A percentile compares a stretch with the other conserved stretches of the same genome.
Evolutionary conservation across 2,797 vertebrate genomes (phyloP).

Genomic region (Danio choprae): DNA sequence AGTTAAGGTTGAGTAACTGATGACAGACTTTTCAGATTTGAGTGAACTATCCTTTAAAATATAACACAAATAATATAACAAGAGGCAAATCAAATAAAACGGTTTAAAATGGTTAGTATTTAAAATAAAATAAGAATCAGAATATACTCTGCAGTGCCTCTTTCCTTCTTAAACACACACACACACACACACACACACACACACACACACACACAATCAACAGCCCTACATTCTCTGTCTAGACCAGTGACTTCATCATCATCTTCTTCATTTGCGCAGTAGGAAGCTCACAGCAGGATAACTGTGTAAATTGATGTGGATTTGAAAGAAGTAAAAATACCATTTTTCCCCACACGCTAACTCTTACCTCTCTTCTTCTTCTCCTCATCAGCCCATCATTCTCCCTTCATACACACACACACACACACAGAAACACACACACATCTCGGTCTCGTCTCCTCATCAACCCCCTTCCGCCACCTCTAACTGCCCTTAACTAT

Average conservation of each 20-base stretch:
- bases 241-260: conserved; percentile 38
- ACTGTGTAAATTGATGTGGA: conserved; percentile 45
- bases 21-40: no score
- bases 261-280: conserved; percentile 25
- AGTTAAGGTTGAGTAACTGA: no score
- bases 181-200: not conserved
- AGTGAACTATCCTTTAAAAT: no score
- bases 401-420: not conserved
- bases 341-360: not conserved
- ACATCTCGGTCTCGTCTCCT: not conserved
- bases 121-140: not conserved
- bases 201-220: not conserved
- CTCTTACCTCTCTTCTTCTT: not conserved
- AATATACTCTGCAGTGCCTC: not conserved
- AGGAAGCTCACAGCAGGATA: conserved; percentile 54
- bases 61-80: not conserved
- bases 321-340: conserved; percentile 27
- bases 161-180: not conserved
- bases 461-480: conserved; percentile 28
- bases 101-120: not conserved
- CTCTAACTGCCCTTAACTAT: conserved; percentile 33
- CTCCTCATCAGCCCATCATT: conserved; percentile 21
- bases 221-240: conserved; percentile 11
- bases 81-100: not conserved
- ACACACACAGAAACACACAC: not conserved